Conservation (phyloP, 2,797 vertebrate species). For the Falco peregrinus region DNA sequence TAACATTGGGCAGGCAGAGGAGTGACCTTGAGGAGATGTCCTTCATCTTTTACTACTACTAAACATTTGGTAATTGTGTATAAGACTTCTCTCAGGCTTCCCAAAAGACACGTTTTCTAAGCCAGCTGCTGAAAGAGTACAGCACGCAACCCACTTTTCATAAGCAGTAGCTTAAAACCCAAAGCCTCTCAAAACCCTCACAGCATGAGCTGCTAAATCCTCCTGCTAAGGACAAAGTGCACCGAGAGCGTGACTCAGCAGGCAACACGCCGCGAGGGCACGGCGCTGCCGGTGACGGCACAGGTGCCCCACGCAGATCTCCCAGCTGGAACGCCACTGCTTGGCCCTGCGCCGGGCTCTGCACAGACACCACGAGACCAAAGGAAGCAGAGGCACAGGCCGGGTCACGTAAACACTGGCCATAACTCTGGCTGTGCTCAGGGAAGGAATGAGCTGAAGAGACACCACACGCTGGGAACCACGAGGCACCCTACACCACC, state of each 20-base stretch:
- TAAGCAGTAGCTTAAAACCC: slow-evolving; percentile 20
- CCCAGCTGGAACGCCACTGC: not conserved
- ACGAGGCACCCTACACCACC: not conserved
- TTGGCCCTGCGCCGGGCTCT: not conserved
- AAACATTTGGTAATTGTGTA: not conserved
- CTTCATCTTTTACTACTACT: not conserved
- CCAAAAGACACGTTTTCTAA: not conserved
- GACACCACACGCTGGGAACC: accelerated
- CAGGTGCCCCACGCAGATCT: not conserved
- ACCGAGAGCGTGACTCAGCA: accelerated
- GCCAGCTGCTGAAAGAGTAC: not conserved
- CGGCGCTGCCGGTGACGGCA: not conserved
- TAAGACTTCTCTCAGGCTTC: not conserved
- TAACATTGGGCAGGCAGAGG: not conserved
- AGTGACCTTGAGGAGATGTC: not conserved
- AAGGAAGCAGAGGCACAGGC: not conserved
- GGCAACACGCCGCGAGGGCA: accelerated
- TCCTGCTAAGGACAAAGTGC: not conserved
- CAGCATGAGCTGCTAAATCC: not conserved
- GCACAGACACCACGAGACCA: not conserved
- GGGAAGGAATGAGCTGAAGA: not conserved
- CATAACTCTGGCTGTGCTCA: not conserved
- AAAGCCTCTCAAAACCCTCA: slow-evolving; percentile 9
- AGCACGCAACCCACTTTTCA: not conserved
- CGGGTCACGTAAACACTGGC: not conserved